Conservation (phyloP, 2,797 vertebrate species). For the Sebastes iracundus region DNA sequence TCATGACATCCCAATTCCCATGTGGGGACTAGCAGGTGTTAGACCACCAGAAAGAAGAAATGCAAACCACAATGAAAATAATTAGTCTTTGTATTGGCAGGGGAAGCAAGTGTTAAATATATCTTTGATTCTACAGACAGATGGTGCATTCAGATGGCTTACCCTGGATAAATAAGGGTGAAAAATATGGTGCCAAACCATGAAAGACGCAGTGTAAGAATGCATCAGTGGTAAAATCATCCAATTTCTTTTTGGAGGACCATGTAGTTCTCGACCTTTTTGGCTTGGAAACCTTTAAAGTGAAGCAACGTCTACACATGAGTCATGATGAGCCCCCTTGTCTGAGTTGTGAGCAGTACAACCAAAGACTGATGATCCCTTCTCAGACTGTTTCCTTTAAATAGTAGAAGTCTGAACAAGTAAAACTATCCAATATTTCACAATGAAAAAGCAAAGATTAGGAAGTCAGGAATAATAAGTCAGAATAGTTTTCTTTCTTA, state of each 20-base stretch:
- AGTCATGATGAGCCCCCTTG: background rate
- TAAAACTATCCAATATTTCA: background rate
- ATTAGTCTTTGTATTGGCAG: background rate
- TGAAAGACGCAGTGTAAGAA: background rate
- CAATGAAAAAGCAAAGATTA: background rate
- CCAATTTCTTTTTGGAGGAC: background rate
- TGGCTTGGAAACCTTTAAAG: background rate
- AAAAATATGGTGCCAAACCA: background rate
- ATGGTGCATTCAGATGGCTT: background rate
- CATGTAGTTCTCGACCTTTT: background rate
- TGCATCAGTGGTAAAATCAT: background rate
- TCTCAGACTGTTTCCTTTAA: background rate
- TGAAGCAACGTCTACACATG: background rate
- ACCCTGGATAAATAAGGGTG: background rate
- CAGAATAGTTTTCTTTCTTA: no score
- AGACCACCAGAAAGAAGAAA: background rate
- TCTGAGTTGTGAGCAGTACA: background rate
- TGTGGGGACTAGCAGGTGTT: background rate
- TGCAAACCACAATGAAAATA: background rate
- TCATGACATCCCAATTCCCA: background rate
- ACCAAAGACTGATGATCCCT: background rate
- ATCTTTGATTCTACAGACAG: background rate
- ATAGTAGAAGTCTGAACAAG: background rate
- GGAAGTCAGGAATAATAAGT: background rate
- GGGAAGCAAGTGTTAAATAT: background rate